A percentile compares a stretch with the other conserved stretches of the same genome.
phyloP scores from a whole-genome alignment of 1,140 invertebrate species.

The Pseudomyrmex dendroicus region DNA sequence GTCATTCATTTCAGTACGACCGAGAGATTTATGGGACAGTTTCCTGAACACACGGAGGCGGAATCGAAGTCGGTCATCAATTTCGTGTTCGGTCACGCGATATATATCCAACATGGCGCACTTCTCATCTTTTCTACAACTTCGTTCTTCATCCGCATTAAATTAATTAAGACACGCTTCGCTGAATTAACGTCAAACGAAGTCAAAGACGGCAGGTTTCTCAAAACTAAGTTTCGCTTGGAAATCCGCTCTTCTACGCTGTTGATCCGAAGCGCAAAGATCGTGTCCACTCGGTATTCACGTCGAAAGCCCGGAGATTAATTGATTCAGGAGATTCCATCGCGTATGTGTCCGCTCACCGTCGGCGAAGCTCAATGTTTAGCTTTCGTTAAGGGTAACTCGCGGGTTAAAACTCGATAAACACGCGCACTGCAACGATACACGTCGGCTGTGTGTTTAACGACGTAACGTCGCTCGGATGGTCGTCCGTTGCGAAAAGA shows the following conservation, averaged over 20 bases:
- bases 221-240: neutral
- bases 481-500: constrained; percentile 16
- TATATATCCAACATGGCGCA: neutral
- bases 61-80: too few relatives aligned
- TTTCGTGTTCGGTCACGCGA: too few relatives aligned
- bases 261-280: neutral
- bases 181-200: neutral
- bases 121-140: constrained; percentile 5
- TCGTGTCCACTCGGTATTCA: constrained; percentile 16
- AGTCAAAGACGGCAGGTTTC: neutral
- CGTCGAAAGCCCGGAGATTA: constrained; percentile 13
- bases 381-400: constrained; percentile 21
- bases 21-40: too few relatives aligned
- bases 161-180: constrained; percentile 16
- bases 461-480: constrained; percentile 20
- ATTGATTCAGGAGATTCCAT: constrained; percentile 8
- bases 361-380: constrained; percentile 26
- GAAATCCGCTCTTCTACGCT: neutral
- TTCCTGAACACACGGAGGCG: too few relatives aligned
- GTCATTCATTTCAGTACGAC: too few relatives aligned
- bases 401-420: constrained; percentile 41
- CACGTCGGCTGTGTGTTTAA: constrained; percentile 22
- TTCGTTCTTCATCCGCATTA: neutral
- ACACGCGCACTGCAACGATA: constrained; percentile 24
- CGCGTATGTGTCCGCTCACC: neutral